A percentile compares a stretch with the other conserved stretches of the same genome.
These are phyloP conservation scores for Numida meleagris DNA, from an alignment of 2,113 vertebrate species.

Conservation along the genomic window DNA sequence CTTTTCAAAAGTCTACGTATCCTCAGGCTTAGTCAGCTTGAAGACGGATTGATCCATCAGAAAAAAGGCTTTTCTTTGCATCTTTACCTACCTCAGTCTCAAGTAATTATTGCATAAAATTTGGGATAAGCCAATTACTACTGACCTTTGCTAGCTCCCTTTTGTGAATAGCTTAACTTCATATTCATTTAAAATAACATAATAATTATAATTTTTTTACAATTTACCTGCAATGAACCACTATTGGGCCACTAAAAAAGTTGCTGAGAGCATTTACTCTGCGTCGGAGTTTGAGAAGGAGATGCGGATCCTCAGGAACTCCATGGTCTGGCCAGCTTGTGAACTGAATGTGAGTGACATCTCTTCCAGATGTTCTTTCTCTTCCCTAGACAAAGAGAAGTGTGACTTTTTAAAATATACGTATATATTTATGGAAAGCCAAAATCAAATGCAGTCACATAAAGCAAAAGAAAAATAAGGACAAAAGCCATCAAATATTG, in stretches of 20 bases:
- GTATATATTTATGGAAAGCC: not conserved
- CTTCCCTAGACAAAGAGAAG: constrained; percentile 77
- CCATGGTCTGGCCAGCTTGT: constrained; percentile 98
- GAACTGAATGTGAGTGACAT: constrained; percentile 96
- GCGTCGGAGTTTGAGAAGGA: constrained; percentile 91
- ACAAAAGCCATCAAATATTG: not conserved
- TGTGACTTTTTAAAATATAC: fast-evolving
- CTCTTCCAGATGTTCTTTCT: constrained; percentile 86
- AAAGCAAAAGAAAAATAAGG: not conserved
- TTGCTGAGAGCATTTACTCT: constrained; percentile 95
- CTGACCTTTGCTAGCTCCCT: not conserved
- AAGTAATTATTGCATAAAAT: not conserved
- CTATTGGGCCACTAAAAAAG: constrained; percentile 93
- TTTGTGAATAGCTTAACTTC: not conserved
- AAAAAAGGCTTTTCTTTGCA: not conserved
- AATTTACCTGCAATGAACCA: constrained; percentile 94
- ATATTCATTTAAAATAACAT: not conserved
- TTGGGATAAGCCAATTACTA: not conserved
- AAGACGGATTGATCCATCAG: not conserved
- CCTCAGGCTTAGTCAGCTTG: not conserved
- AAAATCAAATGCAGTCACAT: not conserved
- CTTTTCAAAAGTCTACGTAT: not conserved
- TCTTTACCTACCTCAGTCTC: not conserved
- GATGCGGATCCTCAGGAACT: constrained; percentile 90
- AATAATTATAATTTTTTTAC: not conserved